phyloP scores from a whole-genome alignment of 2,888 invertebrate species.

The Rhagophthalmus giganteus region DNA sequence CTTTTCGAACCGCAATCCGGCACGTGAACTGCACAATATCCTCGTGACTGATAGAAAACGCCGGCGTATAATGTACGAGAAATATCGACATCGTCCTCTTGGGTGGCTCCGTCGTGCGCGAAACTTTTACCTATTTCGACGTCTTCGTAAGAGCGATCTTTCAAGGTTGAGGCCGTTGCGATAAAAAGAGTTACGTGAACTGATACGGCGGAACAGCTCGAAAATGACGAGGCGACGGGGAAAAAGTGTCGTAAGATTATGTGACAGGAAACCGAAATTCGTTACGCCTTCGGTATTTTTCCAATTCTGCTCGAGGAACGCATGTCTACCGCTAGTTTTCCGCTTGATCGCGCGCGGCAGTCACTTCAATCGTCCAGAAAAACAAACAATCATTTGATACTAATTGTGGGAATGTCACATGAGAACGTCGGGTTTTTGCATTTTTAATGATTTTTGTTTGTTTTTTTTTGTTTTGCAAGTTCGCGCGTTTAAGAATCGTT shows the following conservation, averaged over 20 bases:
- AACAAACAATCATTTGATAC: conserved; percentile 28
- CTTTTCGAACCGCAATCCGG: conserved; percentile 45
- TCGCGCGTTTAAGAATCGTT: conserved; percentile 7
- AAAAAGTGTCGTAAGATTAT: conserved; percentile 27
- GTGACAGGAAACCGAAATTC: conserved; percentile 35
- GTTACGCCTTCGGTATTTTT: conserved; percentile 30
- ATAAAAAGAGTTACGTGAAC: no score
- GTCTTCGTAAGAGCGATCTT: no score
- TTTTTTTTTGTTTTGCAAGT: conserved; percentile 10
- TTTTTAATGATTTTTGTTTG: conserved; percentile 20
- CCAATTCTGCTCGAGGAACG: conserved; percentile 23
- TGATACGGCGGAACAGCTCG: no score
- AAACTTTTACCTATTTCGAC: neutral
- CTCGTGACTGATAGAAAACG: conserved; percentile 42
- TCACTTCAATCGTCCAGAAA: conserved; percentile 26
- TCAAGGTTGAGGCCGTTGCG: no score
- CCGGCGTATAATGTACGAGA: conserved; percentile 25
- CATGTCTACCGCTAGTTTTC: conserved; percentile 32
- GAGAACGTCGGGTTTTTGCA: conserved; percentile 18
- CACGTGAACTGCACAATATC: conserved; percentile 45
- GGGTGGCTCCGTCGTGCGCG: conserved; percentile 14
- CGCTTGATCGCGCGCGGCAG: conserved; percentile 26
- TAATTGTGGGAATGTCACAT: conserved; percentile 29
- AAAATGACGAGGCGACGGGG: no score
- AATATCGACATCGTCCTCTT: conserved; percentile 20